Evolutionary conservation across 2,113 vertebrate genomes (phyloP).

Genomic region (Bothrops jararaca): DNA sequence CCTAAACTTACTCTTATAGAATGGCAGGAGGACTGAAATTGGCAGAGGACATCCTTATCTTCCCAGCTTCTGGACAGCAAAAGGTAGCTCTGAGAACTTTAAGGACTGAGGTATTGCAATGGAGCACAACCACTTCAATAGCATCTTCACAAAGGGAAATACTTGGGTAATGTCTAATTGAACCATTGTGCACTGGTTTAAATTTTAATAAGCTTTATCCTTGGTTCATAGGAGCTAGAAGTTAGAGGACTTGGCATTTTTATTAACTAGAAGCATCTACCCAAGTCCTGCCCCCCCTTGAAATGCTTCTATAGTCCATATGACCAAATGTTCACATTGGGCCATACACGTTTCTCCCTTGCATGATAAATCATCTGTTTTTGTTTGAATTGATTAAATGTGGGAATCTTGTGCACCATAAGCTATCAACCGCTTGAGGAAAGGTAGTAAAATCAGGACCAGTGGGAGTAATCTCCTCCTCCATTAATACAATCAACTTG

Average conservation of each 20-base stretch:
- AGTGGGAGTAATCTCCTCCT: background rate
- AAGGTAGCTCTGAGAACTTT: background rate
- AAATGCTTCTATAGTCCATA: background rate
- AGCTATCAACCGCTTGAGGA: background rate
- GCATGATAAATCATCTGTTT: background rate
- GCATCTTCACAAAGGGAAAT: background rate
- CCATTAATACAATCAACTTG: background rate
- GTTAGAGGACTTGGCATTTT: background rate
- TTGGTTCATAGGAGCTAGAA: background rate
- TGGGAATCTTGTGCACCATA: background rate
- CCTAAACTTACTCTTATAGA: background rate
- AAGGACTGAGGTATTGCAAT: too few species aligned
- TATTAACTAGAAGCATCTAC: background rate
- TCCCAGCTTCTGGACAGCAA: background rate
- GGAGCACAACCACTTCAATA: background rate
- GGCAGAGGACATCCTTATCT: background rate
- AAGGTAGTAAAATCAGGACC: background rate
- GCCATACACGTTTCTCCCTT: background rate
- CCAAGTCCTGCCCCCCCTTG: background rate
- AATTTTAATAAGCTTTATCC: background rate
- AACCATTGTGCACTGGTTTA: background rate
- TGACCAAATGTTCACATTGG: background rate
- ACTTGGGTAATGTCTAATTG: background rate
- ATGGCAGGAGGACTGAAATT: background rate
- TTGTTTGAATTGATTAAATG: background rate